phyloP scores from a whole-genome alignment of 2,888 invertebrate species.

The Folsomia manolachei region DNA sequence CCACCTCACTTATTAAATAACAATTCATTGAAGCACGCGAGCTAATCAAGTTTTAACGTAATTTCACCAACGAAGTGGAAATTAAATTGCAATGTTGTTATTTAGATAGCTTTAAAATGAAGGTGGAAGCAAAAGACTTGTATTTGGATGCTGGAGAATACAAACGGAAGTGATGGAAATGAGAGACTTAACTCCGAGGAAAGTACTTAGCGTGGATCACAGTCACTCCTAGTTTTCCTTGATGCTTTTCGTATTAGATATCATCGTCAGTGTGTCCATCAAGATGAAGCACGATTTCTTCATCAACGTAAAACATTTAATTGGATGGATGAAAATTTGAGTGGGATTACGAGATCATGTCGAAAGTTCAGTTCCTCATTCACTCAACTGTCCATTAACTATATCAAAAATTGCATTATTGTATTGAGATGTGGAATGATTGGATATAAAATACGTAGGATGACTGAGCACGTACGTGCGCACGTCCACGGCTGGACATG shows the following conservation, averaged over 20 bases:
- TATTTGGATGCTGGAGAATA: neutral
- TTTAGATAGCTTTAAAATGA: neutral
- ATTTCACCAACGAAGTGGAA: neutral
- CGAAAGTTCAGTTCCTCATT: neutral
- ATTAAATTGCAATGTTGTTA: neutral
- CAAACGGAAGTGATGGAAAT: too few relatives aligned
- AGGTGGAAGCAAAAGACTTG: neutral
- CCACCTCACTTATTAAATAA: too few relatives aligned
- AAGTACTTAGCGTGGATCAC: neutral
- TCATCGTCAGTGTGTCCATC: too few relatives aligned
- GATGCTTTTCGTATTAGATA: neutral
- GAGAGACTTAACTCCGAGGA: too few relatives aligned
- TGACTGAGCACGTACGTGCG: too few relatives aligned
- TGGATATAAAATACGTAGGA: neutral
- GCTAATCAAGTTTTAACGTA: neutral
- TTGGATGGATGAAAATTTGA: constrained; percentile 1
- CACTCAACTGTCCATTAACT: neutral
- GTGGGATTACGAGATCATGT: too few relatives aligned
- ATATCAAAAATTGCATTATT: neutral
- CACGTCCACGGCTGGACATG: neutral
- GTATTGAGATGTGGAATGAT: neutral
- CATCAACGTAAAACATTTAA: neutral
- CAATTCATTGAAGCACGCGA: neutral
- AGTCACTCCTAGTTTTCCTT: neutral
- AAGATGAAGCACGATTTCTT: too few relatives aligned